phyloP scores from a whole-genome alignment of 1,140 invertebrate species.

The Acyrthosiphon pisum region DNA sequence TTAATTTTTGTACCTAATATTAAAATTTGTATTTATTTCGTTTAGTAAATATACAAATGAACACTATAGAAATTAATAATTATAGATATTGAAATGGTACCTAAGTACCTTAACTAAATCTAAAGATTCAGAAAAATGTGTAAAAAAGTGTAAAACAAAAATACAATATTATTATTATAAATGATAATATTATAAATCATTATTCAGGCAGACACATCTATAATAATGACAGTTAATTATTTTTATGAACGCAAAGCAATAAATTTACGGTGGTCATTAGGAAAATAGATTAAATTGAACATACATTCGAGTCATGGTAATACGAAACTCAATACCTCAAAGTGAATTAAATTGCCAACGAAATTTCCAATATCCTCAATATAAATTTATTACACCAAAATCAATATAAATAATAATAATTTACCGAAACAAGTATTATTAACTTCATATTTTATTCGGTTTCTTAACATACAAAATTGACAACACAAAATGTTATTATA shows the following conservation, averaged over 20 bases:
- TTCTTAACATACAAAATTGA: neutral
- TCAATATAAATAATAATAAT: neutral
- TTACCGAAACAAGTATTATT: neutral
- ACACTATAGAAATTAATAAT: neutral
- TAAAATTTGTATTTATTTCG: neutral
- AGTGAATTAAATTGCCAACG: neutral
- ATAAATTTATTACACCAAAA: constrained; percentile 7
- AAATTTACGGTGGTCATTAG: constrained; percentile 4
- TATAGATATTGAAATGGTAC: neutral
- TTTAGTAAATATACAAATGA: neutral
- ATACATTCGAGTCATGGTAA: neutral
- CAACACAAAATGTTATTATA: neutral
- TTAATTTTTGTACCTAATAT: neutral
- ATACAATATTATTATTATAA: neutral
- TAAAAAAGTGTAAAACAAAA: too few species aligned
- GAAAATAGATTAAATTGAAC: neutral
- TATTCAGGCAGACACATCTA: neutral
- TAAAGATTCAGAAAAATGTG: neutral
- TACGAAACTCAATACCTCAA: neutral
- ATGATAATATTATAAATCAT: neutral
- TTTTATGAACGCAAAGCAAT: neutral
- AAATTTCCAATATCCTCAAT: neutral
- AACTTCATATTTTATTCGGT: neutral
- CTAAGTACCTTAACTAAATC: neutral
- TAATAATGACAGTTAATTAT: neutral